phyloP scores from a whole-genome alignment of 2,797 vertebrate species.

The Cossypha heuglini region DNA sequence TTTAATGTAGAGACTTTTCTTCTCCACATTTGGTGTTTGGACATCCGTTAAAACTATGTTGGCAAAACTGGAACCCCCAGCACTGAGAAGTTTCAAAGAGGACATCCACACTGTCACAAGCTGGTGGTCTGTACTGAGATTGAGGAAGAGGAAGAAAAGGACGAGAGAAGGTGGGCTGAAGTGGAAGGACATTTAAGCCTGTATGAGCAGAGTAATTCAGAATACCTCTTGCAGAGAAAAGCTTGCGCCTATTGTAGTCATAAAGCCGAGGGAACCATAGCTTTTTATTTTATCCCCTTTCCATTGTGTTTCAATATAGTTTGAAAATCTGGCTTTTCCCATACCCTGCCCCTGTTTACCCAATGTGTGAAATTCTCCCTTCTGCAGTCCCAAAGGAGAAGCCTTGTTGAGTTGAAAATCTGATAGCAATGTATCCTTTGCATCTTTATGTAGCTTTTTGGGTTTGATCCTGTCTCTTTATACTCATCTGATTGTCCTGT shows the following conservation, averaged over 20 bases:
- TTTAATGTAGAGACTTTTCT: background rate
- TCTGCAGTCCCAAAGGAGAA: background rate
- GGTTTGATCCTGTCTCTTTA: background rate
- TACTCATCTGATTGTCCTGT: background rate
- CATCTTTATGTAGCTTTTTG: background rate
- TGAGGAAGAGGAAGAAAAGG: background rate
- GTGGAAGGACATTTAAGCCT: background rate
- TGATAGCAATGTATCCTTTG: background rate
- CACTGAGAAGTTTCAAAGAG: background rate
- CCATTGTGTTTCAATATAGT: background rate
- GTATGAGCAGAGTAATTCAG: background rate
- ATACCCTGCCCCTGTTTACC: background rate
- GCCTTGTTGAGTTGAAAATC: background rate
- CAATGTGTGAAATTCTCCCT: background rate
- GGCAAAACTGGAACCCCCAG: background rate
- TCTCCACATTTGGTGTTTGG: background rate
- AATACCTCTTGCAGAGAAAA: background rate
- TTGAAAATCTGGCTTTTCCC: background rate
- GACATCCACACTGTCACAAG: background rate
- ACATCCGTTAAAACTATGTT: accelerated
- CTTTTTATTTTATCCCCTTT: background rate
- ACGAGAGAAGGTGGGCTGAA: background rate
- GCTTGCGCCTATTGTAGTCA: background rate
- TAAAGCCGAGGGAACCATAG: background rate
- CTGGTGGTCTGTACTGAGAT: background rate